Base-by-base conservation (phyloP, 2,888 invertebrate genomes). In the Neoaliturus tenellus region DNA sequence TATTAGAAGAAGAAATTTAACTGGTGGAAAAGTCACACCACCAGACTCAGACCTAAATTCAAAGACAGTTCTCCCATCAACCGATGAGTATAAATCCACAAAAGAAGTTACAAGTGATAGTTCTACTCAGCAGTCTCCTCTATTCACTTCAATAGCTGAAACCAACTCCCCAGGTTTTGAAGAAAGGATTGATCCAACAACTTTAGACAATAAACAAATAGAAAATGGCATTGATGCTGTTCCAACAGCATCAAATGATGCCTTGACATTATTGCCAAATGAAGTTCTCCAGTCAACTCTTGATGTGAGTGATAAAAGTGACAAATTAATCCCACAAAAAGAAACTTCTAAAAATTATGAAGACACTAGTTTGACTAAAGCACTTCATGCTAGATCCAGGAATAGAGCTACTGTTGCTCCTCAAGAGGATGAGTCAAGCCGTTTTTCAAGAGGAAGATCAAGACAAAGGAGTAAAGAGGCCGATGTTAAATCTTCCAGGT, bases 321-420 rank as follows among this genome's bases (percentile, higher is more conserved):
- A 35, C 2, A 28, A 4, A 35, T 67, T 33, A n/a, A 20, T 23
- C 3, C 1, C 55, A 3, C 3, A 20, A 12, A 31, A 62, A 2
- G 12, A 25, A 28, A 5, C 20, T 8, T 1, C 39, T n/a, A 71
- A 23, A n/a, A 71, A 39, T 39, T 12, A 35, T 39, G 12, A 71
- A 35, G 39, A 39, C 17, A 41, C n/a, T 39, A 31, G n/a, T 23
- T 71, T 71, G 41, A 71, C 35, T 8, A 75, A 75, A 25, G 44
- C 75, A 48, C 39, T 75, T 35, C 75, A 75, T 28, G 75, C 44
- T 28, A 78, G 78, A 78, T 78, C 78, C 5, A 78, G 78, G 28
- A 48, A 48, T 3, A 71, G 41, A 41, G 39, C 23, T 23, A 51
- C 2, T 51, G 6, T 23, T 23, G 10, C 23, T 6, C 20, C 71